phyloP scores from a whole-genome alignment of 1,140 invertebrate species.

The Drosophila guanche region DNA sequence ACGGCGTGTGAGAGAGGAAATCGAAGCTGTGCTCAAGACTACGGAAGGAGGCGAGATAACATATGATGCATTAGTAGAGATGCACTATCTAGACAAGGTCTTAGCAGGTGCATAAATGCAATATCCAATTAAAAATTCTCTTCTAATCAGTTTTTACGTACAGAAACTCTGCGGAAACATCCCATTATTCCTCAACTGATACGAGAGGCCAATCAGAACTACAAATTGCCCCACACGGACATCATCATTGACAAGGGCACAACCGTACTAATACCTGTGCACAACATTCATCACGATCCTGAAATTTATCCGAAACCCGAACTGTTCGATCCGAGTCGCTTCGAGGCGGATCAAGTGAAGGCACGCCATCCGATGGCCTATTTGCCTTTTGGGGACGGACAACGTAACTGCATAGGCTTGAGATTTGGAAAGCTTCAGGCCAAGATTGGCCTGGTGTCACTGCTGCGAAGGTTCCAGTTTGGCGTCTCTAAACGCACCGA shows the following conservation, averaged over 20 bases:
- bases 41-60: conserved; percentile 53
- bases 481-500: conserved; percentile 46
- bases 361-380: conserved; percentile 85
- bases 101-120: conserved; percentile 66
- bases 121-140: no score
- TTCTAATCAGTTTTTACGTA: background rate
- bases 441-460: conserved; percentile 84
- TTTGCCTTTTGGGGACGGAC: conserved; percentile 89
- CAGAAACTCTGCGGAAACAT: conserved; percentile 84
- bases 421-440: conserved; percentile 85
- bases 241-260: conserved; percentile 84
- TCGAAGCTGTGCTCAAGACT: conserved; percentile 62
- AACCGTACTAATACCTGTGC: conserved; percentile 85
- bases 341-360: conserved; percentile 83
- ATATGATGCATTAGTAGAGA: conserved; percentile 75
- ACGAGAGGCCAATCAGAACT: conserved; percentile 84
- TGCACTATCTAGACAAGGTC: conserved; percentile 77
- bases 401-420: conserved; percentile 87
- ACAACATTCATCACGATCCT: conserved; percentile 86
- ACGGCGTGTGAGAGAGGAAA: conserved; percentile 84
- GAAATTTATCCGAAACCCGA: conserved; percentile 85
- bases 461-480: conserved; percentile 83
- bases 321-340: conserved; percentile 86
- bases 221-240: conserved; percentile 84
- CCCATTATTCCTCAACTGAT: conserved; percentile 83